A percentile compares a stretch with the other conserved stretches of the same genome.
Evolutionary conservation across 2,113 vertebrate species (phyloP).

Genomic region (Chitala chitala): DNA sequence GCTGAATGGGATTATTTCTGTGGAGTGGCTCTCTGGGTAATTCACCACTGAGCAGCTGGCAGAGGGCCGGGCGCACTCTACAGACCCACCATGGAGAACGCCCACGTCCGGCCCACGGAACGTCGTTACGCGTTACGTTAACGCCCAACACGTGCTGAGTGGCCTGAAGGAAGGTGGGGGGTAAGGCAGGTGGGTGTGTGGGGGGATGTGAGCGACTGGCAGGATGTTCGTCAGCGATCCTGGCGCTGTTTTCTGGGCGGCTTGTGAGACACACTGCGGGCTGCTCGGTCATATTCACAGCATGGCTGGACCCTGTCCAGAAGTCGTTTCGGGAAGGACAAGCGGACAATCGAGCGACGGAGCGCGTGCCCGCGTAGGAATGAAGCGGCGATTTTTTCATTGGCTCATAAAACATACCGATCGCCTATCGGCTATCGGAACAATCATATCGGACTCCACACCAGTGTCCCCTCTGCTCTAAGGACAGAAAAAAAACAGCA

Average conservation of each 20-base stretch:
- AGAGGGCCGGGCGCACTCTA: background rate
- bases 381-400: too few relatives aligned
- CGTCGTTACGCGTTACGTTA: background rate
- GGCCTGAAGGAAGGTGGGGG: too few relatives aligned
- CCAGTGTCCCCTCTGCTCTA: too few relatives aligned
- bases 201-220: too few relatives aligned
- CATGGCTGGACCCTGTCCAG: background rate
- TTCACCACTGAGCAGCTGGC: background rate
- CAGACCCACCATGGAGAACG: background rate
- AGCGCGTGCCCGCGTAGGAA: too few relatives aligned
- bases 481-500: too few relatives aligned
- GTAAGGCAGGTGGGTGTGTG: too few relatives aligned
- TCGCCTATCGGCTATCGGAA: too few relatives aligned
- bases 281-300: background rate
- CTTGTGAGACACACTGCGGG: background rate
- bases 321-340: background rate
- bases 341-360: too few relatives aligned
- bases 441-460: too few relatives aligned
- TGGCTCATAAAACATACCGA: too few relatives aligned
- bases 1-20: conserved; percentile 23
- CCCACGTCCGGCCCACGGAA: background rate
- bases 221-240: background rate
- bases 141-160: background rate
- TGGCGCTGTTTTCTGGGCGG: background rate
- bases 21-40: conserved; percentile 18